Conservation (phyloP, 2,888 invertebrate species). For the Oegoconia quadripuncta region DNA sequence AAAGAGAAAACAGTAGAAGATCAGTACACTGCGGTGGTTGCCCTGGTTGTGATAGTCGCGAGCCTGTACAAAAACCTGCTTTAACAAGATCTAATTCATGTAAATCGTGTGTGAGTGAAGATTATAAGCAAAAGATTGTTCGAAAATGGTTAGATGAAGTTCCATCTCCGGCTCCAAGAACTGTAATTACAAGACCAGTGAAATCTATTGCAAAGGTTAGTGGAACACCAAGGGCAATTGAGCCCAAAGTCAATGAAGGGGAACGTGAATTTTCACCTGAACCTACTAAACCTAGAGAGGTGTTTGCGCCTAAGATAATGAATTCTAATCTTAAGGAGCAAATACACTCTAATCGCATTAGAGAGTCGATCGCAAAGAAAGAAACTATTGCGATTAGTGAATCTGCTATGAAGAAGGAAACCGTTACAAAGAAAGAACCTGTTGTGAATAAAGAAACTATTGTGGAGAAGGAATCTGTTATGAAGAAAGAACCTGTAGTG, state of each 20-base stretch:
- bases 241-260: conserved; percentile 44
- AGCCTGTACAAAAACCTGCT: conserved; percentile 42
- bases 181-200: conserved; percentile 32
- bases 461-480: too few species aligned
- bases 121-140: conserved; percentile 87
- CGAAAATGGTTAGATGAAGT: conserved; percentile 88
- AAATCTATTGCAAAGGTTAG: conserved; percentile 66
- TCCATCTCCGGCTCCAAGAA: conserved; percentile 52
- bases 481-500: too few species aligned
- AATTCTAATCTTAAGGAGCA: conserved; percentile 20
- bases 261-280: conserved; percentile 30
- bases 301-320: conserved; percentile 14
- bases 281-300: conserved; percentile 4
- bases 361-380: conserved; percentile 17
- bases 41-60: conserved; percentile 80
- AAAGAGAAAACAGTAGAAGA: conserved; percentile 80
- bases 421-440: too few species aligned
- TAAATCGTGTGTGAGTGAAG: conserved; percentile 78
- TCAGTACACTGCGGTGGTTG: conserved; percentile 81
- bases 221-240: conserved; percentile 58
- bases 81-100: conserved; percentile 73
- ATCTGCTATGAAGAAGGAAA: too few species aligned
- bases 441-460: too few species aligned
- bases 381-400: too few species aligned
- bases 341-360: conserved; percentile 4